Evolutionary conservation across 2,797 vertebrate species (phyloP), one percentile per base, ranked within the genome.

Genomic region (Strix occidentalis): DNA sequence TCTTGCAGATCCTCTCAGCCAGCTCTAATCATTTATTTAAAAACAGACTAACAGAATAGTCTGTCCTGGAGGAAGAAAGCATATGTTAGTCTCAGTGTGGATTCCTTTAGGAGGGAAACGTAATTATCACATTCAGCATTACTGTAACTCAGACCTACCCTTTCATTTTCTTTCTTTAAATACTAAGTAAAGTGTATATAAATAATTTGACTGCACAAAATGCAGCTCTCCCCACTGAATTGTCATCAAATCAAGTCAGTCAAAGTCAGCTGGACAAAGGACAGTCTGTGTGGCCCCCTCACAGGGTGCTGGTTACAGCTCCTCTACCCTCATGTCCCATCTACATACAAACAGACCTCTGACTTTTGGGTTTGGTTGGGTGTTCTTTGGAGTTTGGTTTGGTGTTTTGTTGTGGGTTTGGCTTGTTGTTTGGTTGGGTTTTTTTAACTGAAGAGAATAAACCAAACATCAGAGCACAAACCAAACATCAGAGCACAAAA

Each of bases 11-110:
- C 17, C 7, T 88, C 88, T 92, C 90, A 93, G 93, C 60, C 86
- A 96, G 94, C 53, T 92, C 90, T 90, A 94, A 94, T 96, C 35
- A 92, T 94, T 92, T 90, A 92, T 95, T 97, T 96, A 64, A 84
- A 93, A 93, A 95, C 70, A 96, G 83, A 93, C 95, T 87, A 95
- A 95, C 83, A 91, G 79, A 96, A 90, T 75, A 96, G 74, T 93
- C 93, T 95, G 74, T 96, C 93, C 95, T 95, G 91, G 87, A 96
- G 86, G 88, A 94, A 61, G 80, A 94, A 95, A 89, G 86, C 95
- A 84, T 84, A 81, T 89, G 93, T 83, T 89, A 82, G 77, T 87
- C 91, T 93, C 86, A 89, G 93, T 6, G 0, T 50, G 64, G 86
- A 94, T 93, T 95, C 91, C 91, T 96, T 74, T 29, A 92, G 93